Conservation (phyloP, 2,888 invertebrate species). For the Synanthedon formicaeformis region DNA sequence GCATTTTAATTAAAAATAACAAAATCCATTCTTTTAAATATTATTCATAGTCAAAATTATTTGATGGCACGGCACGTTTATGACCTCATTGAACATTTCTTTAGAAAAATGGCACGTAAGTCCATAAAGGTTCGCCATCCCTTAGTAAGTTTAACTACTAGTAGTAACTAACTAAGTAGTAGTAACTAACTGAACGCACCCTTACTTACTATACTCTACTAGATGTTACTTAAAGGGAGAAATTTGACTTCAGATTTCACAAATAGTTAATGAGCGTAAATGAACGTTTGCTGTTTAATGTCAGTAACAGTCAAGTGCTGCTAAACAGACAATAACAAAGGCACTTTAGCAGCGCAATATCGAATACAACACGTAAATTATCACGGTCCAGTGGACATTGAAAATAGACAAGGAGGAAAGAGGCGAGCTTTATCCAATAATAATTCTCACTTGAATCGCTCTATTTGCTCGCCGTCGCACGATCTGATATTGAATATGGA, state of each 20-base stretch:
- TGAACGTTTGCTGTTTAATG: background rate
- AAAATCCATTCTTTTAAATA: too few relatives aligned
- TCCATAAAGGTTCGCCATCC: too few relatives aligned
- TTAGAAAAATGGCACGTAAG: too few relatives aligned
- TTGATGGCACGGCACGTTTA: too few relatives aligned
- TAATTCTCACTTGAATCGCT: constrained; percentile 66
- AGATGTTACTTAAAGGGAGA: too few relatives aligned
- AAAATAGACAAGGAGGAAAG: constrained; percentile 57
- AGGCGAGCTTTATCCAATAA: constrained; percentile 63
- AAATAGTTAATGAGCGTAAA: constrained; percentile 1
- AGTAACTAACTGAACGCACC: too few relatives aligned
- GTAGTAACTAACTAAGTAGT: too few relatives aligned
- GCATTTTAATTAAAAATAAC: too few relatives aligned
- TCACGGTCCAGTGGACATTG: constrained; percentile 44
- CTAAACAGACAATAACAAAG: constrained; percentile 23
- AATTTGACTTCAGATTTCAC: background rate
- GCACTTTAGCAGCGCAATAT: constrained; percentile 34
- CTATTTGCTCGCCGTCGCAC: constrained; percentile 63
- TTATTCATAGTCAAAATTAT: too few relatives aligned
- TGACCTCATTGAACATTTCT: too few relatives aligned
- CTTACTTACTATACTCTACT: too few relatives aligned
- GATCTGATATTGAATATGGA: constrained; percentile 69
- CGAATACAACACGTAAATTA: constrained; percentile 55
- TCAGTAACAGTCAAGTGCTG: constrained; percentile 3
- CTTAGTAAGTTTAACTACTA: too few relatives aligned